Evolutionary conservation across 2,113 vertebrate genomes (phyloP).

Genomic region (Anarrhichthys ocellatus): DNA sequence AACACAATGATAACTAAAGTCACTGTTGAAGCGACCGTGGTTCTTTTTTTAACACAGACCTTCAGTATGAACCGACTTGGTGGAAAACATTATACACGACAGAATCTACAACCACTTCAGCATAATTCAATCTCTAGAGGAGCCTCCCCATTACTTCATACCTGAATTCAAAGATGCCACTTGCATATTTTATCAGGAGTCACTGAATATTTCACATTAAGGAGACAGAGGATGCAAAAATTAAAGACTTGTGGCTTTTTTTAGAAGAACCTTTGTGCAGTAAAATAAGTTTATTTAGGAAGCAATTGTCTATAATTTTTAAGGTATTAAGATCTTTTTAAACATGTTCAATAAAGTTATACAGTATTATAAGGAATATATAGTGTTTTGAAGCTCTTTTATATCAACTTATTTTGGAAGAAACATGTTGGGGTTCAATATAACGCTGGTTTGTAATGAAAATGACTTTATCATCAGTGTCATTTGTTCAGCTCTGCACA

Average conservation of each 20-base stretch:
- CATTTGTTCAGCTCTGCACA: background rate
- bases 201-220: slow-evolving; percentile 54
- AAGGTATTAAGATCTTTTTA: background rate
- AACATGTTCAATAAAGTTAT: background rate
- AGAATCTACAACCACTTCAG: slow-evolving; percentile 1
- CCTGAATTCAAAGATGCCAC: slow-evolving; percentile 25
- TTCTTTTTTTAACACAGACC: background rate
- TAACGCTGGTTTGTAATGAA: background rate
- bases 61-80: background rate
- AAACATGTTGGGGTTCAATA: background rate
- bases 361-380: background rate
- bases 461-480: background rate
- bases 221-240: slow-evolving; percentile 33
- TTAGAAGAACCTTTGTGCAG: background rate
- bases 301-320: background rate
- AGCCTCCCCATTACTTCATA: slow-evolving; percentile 21
- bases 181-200: slow-evolving; percentile 53
- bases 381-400: background rate
- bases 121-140: slow-evolving; percentile 7
- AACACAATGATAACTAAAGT: background rate
- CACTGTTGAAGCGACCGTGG: background rate
- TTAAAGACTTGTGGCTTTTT: background rate
- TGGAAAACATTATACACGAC: slow-evolving; percentile 42
- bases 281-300: background rate
- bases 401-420: background rate